Base-by-base conservation (phyloP, 2,113 vertebrate genomes). In the Tor tambroides region DNA sequence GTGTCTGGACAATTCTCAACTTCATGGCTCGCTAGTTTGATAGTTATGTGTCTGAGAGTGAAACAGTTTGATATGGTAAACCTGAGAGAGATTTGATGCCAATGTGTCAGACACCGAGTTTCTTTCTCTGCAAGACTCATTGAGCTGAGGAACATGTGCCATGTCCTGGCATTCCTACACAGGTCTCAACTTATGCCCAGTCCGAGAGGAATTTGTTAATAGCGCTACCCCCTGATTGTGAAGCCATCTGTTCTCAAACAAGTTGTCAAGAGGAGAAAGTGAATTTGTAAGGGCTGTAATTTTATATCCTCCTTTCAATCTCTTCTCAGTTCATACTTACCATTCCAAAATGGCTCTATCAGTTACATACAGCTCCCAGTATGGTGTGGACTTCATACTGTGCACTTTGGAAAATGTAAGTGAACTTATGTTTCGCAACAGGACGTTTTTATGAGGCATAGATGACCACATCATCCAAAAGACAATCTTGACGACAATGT, bases 191-290 rank as follows among this genome's bases (percentile, higher is more conserved):
- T 65, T 83, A 69, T 86, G 88, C 46, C 71, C 88, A 87, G 67
- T 85, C 83, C 87, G 84, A 91, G 89, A 88, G 87, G 86, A 79
- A 85, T 91, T 91, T 92, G 92, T 91, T 94, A 93, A 91, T 90
- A 89, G 91, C 61, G 71, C 90, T 87, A 89, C 91, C 89, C 89
- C 89, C 88, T 91, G 90, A 91, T 92, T 91, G 91, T 91, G 93
- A 86, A 74, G 83, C 94, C 93, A 93, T 94, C 93, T 94, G 93
- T 91, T 91, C 86, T 72, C 8, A 84, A 87, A 89, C 87, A 86
- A 82, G 87, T 89, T 59, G 43, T 91, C 51, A 41, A 90, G 90
- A 85, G 87, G 65, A 61, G 86, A 46, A 69, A 81, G 88, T 93
- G 89, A 91, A 80, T 92, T 92, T 91, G 81, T 89, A 85, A 88